phyloP scores from a whole-genome alignment of 2,888 invertebrate species.

The Drosophila monieri region DNA sequence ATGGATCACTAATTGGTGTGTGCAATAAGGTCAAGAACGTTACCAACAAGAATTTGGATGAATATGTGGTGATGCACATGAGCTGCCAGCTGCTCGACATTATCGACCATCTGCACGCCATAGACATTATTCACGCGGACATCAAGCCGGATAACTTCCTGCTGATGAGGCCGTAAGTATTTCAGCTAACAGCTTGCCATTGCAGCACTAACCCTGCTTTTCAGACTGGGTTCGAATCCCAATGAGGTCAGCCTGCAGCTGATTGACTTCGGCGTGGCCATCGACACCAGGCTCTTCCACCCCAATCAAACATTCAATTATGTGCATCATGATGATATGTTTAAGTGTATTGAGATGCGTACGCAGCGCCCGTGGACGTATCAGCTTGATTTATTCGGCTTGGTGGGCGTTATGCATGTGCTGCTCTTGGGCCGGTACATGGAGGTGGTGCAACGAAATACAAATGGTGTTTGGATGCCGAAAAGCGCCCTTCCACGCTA shows the following conservation, averaged over 20 bases:
- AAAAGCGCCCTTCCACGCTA: conserved; percentile 84
- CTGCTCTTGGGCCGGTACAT: conserved; percentile 95
- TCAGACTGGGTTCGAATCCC: conserved; percentile 84
- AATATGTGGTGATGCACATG: conserved; percentile 90
- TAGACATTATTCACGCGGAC: conserved; percentile 96
- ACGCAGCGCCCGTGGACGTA: conserved; percentile 96
- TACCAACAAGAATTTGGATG: conserved; percentile 89
- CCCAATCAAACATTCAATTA: conserved; percentile 90
- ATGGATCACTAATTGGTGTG: conserved; percentile 92
- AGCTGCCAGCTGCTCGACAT: conserved; percentile 93
- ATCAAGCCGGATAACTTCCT: conserved; percentile 98
- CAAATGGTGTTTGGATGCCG: conserved; percentile 78
- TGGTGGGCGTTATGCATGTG: conserved; percentile 94
- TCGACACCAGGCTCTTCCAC: conserved; percentile 95
- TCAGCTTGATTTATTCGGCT: conserved; percentile 95
- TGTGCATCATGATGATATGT: conserved; percentile 87
- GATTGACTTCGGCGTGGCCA: conserved; percentile 97
- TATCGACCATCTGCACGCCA: conserved; percentile 92
- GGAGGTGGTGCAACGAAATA: conserved; percentile 87
- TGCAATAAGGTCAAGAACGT: conserved; percentile 90
- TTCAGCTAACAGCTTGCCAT: neutral
- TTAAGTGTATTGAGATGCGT: conserved; percentile 95
- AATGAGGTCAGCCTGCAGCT: conserved; percentile 89
- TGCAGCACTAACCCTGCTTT: neutral
- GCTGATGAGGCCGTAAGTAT: conserved; percentile 89